Base-by-base conservation (phyloP, 2,888 invertebrate genomes). In the Cinara cedri region DNA sequence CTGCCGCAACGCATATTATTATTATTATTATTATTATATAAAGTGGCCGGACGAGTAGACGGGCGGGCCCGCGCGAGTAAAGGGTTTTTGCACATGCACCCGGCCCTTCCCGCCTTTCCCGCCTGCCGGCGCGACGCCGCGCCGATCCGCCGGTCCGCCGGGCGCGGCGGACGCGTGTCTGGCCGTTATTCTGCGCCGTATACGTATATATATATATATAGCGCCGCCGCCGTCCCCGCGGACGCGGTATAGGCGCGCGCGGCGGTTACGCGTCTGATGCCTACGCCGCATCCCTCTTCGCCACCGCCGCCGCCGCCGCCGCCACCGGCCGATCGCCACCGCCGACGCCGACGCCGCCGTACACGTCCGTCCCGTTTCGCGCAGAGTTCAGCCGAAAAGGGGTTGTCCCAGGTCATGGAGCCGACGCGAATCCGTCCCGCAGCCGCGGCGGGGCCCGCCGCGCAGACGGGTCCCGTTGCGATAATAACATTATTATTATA, bases 331-430 rank as follows among this genome's bases (percentile, higher is more conserved):
- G 14, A 4, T 26, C 51, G 13, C 57, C 46, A 44, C n/a, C 34
- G 2, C 24, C 24, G 16, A 2, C 49, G 16, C 51, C 49, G n/a
- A 2, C 16, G 10, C 66, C 49, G 21, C 21, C 57, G 21, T 16
- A 46, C 65, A 9, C 68, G 24, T 49, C 51, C 51, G 51, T 24
- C 34, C 34, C 34, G 34, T 4, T 8, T 10, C 13, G 24, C 8
- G 2, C 57, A n/a, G 16, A n/a, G 21, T 8, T 63, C 74, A 19
- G 42, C 34, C 16, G 49, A 70, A 70, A 75, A 68, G 70, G 78
- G 68, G 78, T 78, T 78, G 78, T 68, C 78, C 60, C 70, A 68
- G 78, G 78, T 70, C 78, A 60, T 62, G 78, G 68, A 78, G 16
- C 68, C 70, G 16, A 26, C 66, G 26, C n/a, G n/a, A 60, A 60